Evolutionary conservation across 2,888 invertebrate genomes (phyloP).

Genomic region (Cosmorhoe ocellata): DNA sequence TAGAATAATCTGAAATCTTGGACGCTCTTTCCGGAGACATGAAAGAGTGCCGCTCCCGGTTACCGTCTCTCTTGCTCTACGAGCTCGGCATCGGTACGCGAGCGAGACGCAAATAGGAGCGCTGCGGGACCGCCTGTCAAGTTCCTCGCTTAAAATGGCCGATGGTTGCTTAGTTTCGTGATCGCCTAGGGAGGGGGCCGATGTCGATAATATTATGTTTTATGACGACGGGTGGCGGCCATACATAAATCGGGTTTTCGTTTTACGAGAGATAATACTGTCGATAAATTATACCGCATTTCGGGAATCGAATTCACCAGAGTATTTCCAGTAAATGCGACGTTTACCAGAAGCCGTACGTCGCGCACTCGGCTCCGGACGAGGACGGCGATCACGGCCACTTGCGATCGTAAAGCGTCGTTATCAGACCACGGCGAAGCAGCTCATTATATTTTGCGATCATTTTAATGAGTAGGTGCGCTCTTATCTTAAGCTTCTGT

Average conservation of each 20-base stretch:
- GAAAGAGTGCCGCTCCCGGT: conserved; percentile 63
- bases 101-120: conserved; percentile 27
- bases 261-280: conserved; percentile 74
- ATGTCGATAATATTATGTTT: conserved; percentile 80
- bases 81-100: conserved; percentile 20
- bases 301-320: conserved; percentile 59
- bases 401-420: conserved; percentile 48
- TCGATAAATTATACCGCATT: conserved; percentile 70
- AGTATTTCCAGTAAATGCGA: conserved; percentile 43
- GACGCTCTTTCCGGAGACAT: conserved; percentile 64
- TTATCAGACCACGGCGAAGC: conserved; percentile 66
- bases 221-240: conserved; percentile 68
- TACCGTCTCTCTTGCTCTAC: conserved; percentile 45
- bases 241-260: conserved; percentile 76
- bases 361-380: conserved; percentile 36
- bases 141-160: conserved; percentile 76
- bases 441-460: conserved; percentile 61
- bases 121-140: conserved; percentile 60
- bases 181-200: conserved; percentile 78
- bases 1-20: conserved; percentile 58
- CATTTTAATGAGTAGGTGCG: conserved; percentile 46
- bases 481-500: conserved; percentile 55
- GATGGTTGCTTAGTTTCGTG: conserved; percentile 75
- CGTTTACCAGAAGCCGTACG: conserved; percentile 41
- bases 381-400: conserved; percentile 52